Evolutionary conservation across 2,888 invertebrate species (phyloP), one percentile per base, ranked within the genome.

Genomic region (Helobdella robusta): DNA sequence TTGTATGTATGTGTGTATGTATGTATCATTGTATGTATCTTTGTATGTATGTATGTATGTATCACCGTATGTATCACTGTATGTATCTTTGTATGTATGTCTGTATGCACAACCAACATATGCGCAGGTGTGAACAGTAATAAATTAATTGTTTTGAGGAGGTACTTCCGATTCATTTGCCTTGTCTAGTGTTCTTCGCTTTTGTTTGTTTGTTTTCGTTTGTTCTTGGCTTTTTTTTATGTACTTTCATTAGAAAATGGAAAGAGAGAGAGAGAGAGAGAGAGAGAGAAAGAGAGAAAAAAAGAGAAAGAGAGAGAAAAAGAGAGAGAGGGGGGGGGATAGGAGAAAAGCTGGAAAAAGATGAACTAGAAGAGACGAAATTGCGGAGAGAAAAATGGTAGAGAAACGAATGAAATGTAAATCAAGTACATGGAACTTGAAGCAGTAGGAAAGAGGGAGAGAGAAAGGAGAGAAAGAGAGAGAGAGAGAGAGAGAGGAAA

Each of bases 221-320:
- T n/a, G n/a, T n/a, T n/a, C n/a, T n/a, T n/a, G n/a, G n/a, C n/a
- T n/a, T n/a, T n/a, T n/a, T n/a, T n/a, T n/a, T n/a, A n/a, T n/a
- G n/a, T n/a, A n/a, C n/a, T n/a, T n/a, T n/a, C n/a, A n/a, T n/a
- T n/a, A n/a, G n/a, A n/a, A n/a, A n/a, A n/a, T n/a, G 25, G 25
- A 62, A 28, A 59, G 28, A 58, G 52, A 54, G 20, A 62, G 59
- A 58, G 64, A 32, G 56, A 59, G 30, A 64, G 23, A 54, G 2
- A 62, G 20, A 50, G 62, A 62, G 5, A 48, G 2, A 62, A 48
- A 56, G 20, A 56, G 11, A 58, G 18, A 62, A 0, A 62, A 2
- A 56, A 2, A 59, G 34, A 61, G 2, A 61, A 4, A 61, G 61
- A 46, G 61, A 46, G 46, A 25, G 5, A 46, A n/a, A 3, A 3